Conservation (phyloP, 2,113 vertebrate species). For the Oncorhynchus clarkii region DNA sequence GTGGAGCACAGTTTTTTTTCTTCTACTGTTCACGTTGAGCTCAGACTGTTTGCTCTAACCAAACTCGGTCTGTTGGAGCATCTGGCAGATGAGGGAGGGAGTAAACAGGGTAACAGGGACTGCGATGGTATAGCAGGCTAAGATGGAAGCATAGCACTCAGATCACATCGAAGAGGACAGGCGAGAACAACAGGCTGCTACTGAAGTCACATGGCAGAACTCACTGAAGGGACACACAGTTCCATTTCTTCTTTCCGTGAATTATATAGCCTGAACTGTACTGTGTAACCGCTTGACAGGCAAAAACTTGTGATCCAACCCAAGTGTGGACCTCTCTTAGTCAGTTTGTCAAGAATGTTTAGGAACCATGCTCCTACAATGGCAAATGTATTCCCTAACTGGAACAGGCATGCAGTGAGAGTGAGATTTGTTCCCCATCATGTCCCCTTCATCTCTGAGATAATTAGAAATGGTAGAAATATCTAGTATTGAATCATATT, state of each 20-base stretch:
- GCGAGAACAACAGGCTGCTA: background rate
- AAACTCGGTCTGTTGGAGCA: background rate
- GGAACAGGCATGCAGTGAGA: constrained; percentile 42
- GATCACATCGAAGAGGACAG: background rate
- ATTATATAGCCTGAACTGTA: background rate
- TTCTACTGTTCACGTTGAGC: background rate
- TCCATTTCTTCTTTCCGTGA: background rate
- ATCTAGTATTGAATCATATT: constrained; percentile 46
- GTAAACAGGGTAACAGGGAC: background rate
- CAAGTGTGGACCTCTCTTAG: background rate
- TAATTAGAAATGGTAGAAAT: too few species aligned
- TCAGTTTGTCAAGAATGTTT: background rate
- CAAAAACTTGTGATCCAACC: background rate
- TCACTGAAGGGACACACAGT: background rate
- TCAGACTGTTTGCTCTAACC: background rate
- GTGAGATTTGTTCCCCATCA: constrained; percentile 10
- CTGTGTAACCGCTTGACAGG: background rate
- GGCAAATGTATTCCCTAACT: constrained; percentile 30
- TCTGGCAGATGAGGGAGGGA: background rate
- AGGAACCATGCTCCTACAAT: background rate
- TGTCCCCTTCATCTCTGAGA: too few species aligned
- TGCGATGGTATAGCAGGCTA: too few species aligned
- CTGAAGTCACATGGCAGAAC: background rate
- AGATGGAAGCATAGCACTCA: background rate
- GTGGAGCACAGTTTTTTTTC: background rate